These are phyloP conservation scores for Campoplex nolae DNA, from an alignment of 2,888 invertebrate species.

Conservation along the genomic window DNA sequence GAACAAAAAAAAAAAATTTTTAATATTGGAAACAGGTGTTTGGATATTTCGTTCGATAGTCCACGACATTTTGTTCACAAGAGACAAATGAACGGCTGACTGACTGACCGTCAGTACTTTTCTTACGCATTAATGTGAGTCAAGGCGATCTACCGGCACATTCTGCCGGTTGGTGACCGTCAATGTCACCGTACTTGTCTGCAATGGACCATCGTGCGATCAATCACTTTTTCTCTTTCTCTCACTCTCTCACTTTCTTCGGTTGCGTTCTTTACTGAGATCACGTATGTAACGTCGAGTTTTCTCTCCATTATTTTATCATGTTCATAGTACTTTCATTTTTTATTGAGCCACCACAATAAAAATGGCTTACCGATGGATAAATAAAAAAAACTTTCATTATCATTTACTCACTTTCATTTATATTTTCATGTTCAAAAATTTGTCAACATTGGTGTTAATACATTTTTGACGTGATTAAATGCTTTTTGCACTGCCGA, in stretches of 20 bases:
- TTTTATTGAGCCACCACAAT: neutral
- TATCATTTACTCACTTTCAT: too few relatives aligned
- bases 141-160: conserved; percentile 67
- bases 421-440: neutral
- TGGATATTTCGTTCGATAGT: neutral
- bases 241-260: neutral
- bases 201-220: conserved; percentile 17
- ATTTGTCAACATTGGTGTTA: neutral
- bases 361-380: too few relatives aligned
- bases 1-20: neutral
- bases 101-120: conserved; percentile 61
- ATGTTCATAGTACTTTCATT: neutral
- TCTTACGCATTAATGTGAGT: conserved; percentile 65
- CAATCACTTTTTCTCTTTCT: neutral
- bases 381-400: too few relatives aligned
- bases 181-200: conserved; percentile 36
- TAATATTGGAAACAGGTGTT: too few relatives aligned
- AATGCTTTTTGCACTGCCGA: too few relatives aligned
- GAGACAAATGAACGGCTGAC: conserved; percentile 42
- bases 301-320: neutral
- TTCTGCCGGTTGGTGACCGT: conserved; percentile 45
- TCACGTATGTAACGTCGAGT: neutral
- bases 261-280: neutral
- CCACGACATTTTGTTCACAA: conserved; percentile 3
- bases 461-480: too few relatives aligned